Conservation (phyloP, 1,140 invertebrate species). For the Drosophila rhopaloa region DNA sequence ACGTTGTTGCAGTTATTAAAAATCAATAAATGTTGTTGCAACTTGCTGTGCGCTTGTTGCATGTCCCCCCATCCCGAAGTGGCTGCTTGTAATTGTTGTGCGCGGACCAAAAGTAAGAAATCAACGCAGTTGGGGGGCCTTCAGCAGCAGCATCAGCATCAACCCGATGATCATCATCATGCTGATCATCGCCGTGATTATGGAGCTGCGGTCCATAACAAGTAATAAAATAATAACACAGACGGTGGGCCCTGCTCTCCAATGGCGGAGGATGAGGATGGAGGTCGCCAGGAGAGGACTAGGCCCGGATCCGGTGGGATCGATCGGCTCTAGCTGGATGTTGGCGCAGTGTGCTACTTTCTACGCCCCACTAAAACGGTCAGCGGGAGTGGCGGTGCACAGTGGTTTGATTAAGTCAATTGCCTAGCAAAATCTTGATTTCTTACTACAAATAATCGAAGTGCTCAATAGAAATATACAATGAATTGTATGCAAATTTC, state of each 20-base stretch:
- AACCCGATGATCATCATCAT: slow-evolving; percentile 50
- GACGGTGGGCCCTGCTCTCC: slow-evolving; percentile 65
- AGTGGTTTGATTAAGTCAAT: slow-evolving; percentile 23
- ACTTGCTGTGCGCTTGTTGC: slow-evolving; percentile 79
- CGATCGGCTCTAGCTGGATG: slow-evolving; percentile 20
- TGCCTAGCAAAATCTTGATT: neutral
- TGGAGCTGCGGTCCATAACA: slow-evolving; percentile 75
- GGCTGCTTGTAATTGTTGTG: slow-evolving; percentile 62
- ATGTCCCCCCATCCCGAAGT: slow-evolving; percentile 29
- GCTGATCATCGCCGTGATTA: slow-evolving; percentile 42
- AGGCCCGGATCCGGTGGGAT: slow-evolving; percentile 23
- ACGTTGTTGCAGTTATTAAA: slow-evolving; percentile 84
- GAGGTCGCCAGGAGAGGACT: slow-evolving; percentile 23
- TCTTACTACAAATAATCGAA: no score
- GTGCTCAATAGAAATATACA: no score
- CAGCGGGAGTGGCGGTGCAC: slow-evolving; percentile 29
- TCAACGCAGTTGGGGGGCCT: slow-evolving; percentile 80
- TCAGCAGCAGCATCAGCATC: slow-evolving; percentile 26
- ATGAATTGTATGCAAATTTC: no score
- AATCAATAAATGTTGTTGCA: slow-evolving; percentile 83
- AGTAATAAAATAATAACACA: slow-evolving; percentile 84
- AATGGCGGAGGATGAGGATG: slow-evolving; percentile 29
- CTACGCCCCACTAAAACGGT: slow-evolving; percentile 56
- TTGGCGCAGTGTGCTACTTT: slow-evolving; percentile 68
- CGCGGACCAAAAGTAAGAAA: slow-evolving; percentile 77